These are phyloP conservation scores for Gobio occitaniae DNA, from an alignment of 2,797 vertebrate genomes.

Conservation along the genomic window DNA sequence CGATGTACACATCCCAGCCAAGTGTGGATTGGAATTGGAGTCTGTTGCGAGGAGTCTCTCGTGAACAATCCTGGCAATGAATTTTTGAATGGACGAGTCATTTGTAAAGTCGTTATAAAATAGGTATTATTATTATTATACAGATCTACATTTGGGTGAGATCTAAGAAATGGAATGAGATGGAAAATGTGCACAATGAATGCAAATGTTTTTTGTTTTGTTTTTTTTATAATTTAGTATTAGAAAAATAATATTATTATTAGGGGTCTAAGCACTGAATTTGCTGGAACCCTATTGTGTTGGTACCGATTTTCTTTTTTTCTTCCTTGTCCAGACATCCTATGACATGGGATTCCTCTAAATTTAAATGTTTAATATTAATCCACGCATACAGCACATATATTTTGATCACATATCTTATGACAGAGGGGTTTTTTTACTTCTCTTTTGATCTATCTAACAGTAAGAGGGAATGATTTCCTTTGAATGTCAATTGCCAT, in stretches of 20 bases:
- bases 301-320: background rate
- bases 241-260: no score
- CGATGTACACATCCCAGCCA: constrained; percentile 26
- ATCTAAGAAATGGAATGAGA: background rate
- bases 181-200: background rate
- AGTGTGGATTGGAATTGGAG: background rate
- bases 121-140: background rate
- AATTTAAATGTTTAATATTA: background rate
- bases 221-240: background rate
- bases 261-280: no score
- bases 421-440: background rate
- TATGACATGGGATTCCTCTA: background rate
- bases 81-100: background rate
- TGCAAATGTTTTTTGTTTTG: background rate
- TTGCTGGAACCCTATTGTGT: background rate
- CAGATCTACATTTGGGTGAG: background rate
- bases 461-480: no score
- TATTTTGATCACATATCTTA: no score
- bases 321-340: background rate
- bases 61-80: background rate
- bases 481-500: background rate
- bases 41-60: background rate
- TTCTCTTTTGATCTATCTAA: background rate
- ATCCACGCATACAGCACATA: no score
- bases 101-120: background rate